Evolutionary conservation across 2,888 invertebrate species (phyloP).

Genomic region (Eudemis profundana): DNA sequence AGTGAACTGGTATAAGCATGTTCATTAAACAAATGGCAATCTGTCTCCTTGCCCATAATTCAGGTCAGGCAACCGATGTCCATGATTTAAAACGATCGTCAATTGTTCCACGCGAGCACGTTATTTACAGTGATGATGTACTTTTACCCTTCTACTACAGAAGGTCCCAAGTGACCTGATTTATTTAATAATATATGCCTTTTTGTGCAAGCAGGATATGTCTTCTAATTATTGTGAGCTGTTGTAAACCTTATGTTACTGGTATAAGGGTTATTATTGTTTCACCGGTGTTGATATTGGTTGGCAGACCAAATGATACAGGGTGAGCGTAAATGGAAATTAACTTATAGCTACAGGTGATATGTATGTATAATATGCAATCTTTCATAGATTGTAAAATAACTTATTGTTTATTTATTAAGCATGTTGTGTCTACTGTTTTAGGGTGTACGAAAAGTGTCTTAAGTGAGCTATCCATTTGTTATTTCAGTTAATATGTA

Average conservation of each 20-base stretch:
- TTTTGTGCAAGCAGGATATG: too few relatives aligned
- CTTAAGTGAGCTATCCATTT: too few relatives aligned
- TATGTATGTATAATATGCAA: too few relatives aligned
- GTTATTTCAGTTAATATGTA: too few relatives aligned
- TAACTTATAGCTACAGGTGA: too few relatives aligned
- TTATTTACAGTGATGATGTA: slow-evolving; percentile 67
- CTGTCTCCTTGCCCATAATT: slow-evolving; percentile 24
- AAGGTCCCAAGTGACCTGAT: neutral
- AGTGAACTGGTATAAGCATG: slow-evolving; percentile 2
- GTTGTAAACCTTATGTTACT: neutral
- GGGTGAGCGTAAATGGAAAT: too few relatives aligned
- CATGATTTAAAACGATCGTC: slow-evolving; percentile 40
- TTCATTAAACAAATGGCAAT: slow-evolving; percentile 8
- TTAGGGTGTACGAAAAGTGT: too few relatives aligned
- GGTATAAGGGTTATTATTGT: neutral
- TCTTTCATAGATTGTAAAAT: too few relatives aligned
- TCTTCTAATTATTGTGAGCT: too few relatives aligned
- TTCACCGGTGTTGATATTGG: neutral
- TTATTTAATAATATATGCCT: neutral
- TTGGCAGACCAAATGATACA: slow-evolving; percentile 1
- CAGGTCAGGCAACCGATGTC: slow-evolving; percentile 31
- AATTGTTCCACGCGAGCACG: slow-evolving; percentile 36
- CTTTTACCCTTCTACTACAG: neutral
- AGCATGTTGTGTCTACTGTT: too few relatives aligned
- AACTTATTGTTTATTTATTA: too few relatives aligned